Conservation (phyloP, 2,888 invertebrate genomes). For the Drosophila acutilabella region DNA sequence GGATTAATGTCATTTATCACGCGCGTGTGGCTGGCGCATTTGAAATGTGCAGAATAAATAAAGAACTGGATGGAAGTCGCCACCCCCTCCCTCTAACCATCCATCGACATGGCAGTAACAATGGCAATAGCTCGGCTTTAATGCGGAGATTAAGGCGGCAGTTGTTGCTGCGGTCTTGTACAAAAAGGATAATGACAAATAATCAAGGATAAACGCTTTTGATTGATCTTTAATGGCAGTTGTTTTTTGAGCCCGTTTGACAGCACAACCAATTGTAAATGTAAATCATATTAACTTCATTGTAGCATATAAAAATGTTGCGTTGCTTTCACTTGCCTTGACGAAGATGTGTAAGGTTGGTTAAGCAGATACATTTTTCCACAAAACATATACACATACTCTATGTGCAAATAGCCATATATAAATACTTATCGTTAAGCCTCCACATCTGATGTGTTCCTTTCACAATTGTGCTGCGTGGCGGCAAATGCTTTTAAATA, state of each 20-base stretch:
- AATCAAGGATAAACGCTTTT: slow-evolving; percentile 84
- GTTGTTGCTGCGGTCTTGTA: slow-evolving; percentile 62
- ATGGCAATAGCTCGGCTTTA: slow-evolving; percentile 36
- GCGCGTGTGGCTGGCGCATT: slow-evolving; percentile 65
- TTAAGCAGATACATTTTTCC: slow-evolving; percentile 9
- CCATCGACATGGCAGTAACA: slow-evolving; percentile 5
- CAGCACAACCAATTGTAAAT: slow-evolving; percentile 74
- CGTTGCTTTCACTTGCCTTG: neutral
- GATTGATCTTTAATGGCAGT: slow-evolving; percentile 83
- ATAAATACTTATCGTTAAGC: slow-evolving; percentile 45
- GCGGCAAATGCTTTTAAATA: slow-evolving; percentile 73
- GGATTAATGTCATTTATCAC: slow-evolving; percentile 82
- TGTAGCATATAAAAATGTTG: slow-evolving; percentile 65
- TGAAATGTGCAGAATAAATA: slow-evolving; percentile 76
- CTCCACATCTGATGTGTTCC: slow-evolving; percentile 28
- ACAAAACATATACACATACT: slow-evolving; percentile 2
- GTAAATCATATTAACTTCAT: slow-evolving; percentile 79
- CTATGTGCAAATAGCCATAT: slow-evolving; percentile 8
- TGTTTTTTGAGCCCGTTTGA: slow-evolving; percentile 63
- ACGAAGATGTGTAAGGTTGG: slow-evolving; percentile 2
- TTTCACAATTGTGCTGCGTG: slow-evolving; percentile 60
- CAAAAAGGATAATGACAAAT: slow-evolving; percentile 83
- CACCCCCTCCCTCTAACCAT: neutral
- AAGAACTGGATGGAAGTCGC: slow-evolving; percentile 32
- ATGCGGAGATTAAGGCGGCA: slow-evolving; percentile 66